Conservation (phyloP, 2,888 invertebrate species). For the Agrochola circellaris region DNA sequence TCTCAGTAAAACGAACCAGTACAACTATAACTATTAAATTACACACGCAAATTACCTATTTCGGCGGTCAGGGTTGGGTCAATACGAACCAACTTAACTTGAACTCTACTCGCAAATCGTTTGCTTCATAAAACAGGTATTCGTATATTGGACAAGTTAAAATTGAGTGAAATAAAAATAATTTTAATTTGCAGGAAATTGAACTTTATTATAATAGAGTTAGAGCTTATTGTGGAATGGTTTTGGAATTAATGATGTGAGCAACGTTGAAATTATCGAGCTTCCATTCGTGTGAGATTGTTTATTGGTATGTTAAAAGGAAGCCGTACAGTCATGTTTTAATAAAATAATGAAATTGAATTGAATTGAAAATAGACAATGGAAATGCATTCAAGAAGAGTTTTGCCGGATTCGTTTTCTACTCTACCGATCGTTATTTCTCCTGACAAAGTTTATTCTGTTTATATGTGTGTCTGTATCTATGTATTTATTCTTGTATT, state of each 20-base stretch:
- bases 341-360: neutral
- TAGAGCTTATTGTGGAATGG: slow-evolving; percentile 57
- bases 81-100: slow-evolving; percentile 66
- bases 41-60: slow-evolving; percentile 83
- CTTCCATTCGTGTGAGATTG: slow-evolving; percentile 34
- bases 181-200: slow-evolving; percentile 67
- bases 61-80: slow-evolving; percentile 83
- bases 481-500: too few relatives aligned
- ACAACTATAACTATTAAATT: slow-evolving; percentile 77
- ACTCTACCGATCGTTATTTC: too few relatives aligned
- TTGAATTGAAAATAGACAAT: neutral
- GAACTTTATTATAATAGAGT: slow-evolving; percentile 66
- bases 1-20: slow-evolving; percentile 66
- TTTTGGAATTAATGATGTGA: slow-evolving; percentile 48
- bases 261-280: slow-evolving; percentile 51
- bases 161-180: slow-evolving; percentile 61
- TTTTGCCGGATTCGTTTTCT: neutral
- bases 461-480: too few relatives aligned
- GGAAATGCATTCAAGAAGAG: neutral
- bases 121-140: slow-evolving; percentile 55
- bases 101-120: slow-evolving; percentile 40
- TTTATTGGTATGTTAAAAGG: slow-evolving; percentile 43
- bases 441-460: too few relatives aligned
- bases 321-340: slow-evolving; percentile 12
- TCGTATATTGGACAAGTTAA: slow-evolving; percentile 59